phyloP scores from a whole-genome alignment of 1,140 invertebrate species.

The Anastrepha obliqua region DNA sequence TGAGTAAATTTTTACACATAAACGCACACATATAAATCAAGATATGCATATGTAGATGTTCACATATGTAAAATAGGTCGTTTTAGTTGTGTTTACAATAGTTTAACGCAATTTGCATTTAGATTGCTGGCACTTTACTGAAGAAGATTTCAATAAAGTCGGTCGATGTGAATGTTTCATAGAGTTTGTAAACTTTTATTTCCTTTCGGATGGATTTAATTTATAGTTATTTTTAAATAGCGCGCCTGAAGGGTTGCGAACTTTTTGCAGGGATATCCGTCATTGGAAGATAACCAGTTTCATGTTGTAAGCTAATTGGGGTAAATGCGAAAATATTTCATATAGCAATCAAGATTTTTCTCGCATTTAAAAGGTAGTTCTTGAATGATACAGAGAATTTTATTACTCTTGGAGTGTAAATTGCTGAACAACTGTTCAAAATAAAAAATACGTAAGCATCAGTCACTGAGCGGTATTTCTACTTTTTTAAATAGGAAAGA shows the following conservation, averaged over 20 bases:
- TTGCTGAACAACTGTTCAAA: too few species aligned
- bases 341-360: too few species aligned
- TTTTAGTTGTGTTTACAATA: conserved; percentile 28
- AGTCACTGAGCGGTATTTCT: too few species aligned
- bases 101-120: conserved; percentile 43
- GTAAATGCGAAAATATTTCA: too few species aligned
- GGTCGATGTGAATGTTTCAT: not conserved
- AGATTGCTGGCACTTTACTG: conserved; percentile 26
- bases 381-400: too few species aligned
- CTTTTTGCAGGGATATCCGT: not conserved
- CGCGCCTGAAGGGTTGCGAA: not conserved
- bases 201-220: not conserved
- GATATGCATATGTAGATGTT: not conserved
- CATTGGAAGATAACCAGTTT: too few species aligned
- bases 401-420: too few species aligned
- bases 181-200: too few species aligned
- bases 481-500: too few species aligned
- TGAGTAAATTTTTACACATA: not conserved
- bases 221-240: not conserved
- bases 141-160: not conserved
- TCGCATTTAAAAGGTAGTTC: too few species aligned
- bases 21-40: not conserved
- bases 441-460: too few species aligned
- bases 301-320: too few species aligned
- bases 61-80: not conserved